These are phyloP conservation scores for Cotesia glomerata DNA, from an alignment of 1,140 invertebrate genomes.

Conservation along the genomic window DNA sequence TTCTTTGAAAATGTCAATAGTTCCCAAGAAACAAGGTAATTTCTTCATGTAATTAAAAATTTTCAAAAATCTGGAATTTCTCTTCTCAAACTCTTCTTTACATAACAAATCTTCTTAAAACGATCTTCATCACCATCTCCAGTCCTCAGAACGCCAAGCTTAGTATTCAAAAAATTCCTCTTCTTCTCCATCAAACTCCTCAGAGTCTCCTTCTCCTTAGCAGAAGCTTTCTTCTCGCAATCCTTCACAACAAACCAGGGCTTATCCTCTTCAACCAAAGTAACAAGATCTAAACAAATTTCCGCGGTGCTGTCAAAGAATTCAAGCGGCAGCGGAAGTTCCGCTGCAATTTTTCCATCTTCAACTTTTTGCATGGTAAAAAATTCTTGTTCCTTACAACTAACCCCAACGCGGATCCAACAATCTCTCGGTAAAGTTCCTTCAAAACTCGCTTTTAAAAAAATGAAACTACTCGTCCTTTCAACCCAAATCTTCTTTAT, in stretches of 20 bases:
- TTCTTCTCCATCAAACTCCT: constrained; percentile 27
- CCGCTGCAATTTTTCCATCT: constrained; percentile 37
- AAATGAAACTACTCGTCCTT: constrained; percentile 33
- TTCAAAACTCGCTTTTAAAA: constrained; percentile 43
- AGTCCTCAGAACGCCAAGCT: constrained; percentile 40
- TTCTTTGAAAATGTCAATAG: too few relatives aligned
- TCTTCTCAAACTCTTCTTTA: constrained; percentile 47
- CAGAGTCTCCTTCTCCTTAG: constrained; percentile 29
- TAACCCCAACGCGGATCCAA: constrained; percentile 40
- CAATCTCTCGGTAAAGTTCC: constrained; percentile 41
- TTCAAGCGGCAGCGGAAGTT: constrained; percentile 40
- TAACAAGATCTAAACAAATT: constrained; percentile 46
- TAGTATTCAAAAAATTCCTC: constrained; percentile 45
- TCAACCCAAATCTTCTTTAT: constrained; percentile 40
- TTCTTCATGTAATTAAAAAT: background rate
- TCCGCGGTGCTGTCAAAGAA: constrained; percentile 2
- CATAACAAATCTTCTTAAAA: constrained; percentile 43
- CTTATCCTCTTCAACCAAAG: constrained; percentile 36
- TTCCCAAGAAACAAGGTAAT: too few relatives aligned
- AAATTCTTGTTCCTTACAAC: constrained; percentile 25
- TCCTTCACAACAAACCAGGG: constrained; percentile 53
- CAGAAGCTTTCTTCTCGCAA: constrained; percentile 40
- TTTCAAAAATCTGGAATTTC: constrained; percentile 25
- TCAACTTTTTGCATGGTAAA: constrained; percentile 47
- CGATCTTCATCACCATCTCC: constrained; percentile 35